A percentile compares a stretch with the other conserved stretches of the same genome.
These are phyloP conservation scores for Falcunculus frontatus DNA, from an alignment of 2,113 vertebrate species.

Conservation along the genomic window DNA sequence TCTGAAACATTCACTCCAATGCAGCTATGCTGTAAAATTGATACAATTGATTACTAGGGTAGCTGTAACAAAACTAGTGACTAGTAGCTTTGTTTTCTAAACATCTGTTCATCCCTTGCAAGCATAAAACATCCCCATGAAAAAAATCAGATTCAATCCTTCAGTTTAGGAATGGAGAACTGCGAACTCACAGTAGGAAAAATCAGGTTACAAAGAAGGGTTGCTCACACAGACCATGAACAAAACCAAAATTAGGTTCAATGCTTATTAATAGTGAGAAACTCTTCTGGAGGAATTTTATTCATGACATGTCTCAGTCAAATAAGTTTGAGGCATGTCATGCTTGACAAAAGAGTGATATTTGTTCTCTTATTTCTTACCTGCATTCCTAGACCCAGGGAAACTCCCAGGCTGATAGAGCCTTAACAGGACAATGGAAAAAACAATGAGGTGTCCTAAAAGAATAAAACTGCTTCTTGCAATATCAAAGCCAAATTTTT, in stretches of 20 bases:
- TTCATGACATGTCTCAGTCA: neutral
- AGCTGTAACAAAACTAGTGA: slow-evolving; percentile 51
- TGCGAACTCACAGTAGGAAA: neutral
- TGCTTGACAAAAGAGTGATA: neutral
- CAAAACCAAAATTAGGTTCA: neutral
- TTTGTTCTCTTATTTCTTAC: neutral
- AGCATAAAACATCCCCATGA: neutral
- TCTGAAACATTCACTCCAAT: slow-evolving; percentile 64
- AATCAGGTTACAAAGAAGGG: neutral
- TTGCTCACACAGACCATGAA: neutral
- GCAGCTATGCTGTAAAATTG: slow-evolving; percentile 56
- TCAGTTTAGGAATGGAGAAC: neutral
- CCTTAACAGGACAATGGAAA: neutral
- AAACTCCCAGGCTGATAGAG: neutral
- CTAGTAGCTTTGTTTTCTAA: slow-evolving; percentile 61
- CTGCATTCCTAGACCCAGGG: neutral
- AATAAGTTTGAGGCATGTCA: neutral
- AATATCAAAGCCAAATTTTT: neutral
- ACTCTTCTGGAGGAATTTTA: neutral
- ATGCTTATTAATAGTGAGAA: neutral
- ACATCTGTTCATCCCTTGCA: slow-evolving; percentile 53
- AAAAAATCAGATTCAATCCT: neutral
- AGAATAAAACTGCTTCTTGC: neutral
- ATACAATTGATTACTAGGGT: slow-evolving; percentile 59
- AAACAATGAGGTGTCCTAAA: neutral